A percentile compares a stretch with the other conserved stretches of the same genome.
Evolutionary conservation across 1,140 invertebrate genomes (phyloP).

Genomic region (Drosophila chauvacae): DNA sequence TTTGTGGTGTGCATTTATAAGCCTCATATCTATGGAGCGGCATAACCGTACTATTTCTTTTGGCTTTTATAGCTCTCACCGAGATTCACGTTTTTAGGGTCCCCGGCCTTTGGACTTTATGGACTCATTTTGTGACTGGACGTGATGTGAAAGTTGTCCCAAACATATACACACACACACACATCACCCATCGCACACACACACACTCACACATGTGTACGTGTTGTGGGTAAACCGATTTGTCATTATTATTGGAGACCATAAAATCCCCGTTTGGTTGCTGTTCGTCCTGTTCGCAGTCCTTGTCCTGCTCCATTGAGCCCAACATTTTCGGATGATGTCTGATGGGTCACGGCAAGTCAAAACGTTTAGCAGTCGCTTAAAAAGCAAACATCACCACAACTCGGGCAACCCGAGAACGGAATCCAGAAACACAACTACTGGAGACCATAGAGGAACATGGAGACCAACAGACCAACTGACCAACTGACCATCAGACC

Average conservation of each 20-base stretch:
- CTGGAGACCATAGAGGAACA: not conserved
- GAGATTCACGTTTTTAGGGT: slow-evolving; percentile 72
- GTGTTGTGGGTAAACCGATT: slow-evolving; percentile 64
- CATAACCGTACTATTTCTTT: slow-evolving; percentile 56
- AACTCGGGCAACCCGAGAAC: not conserved
- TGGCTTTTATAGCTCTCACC: slow-evolving; percentile 65
- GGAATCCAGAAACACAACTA: not conserved
- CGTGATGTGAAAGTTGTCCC: slow-evolving; percentile 68
- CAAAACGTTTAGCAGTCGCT: slow-evolving; percentile 70
- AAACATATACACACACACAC: slow-evolving; percentile 16
- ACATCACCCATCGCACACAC: not conserved
- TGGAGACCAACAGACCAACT: not conserved
- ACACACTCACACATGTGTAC: not conserved
- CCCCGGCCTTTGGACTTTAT: slow-evolving; percentile 70
- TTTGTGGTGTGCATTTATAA: slow-evolving; percentile 11
- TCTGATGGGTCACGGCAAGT: slow-evolving; percentile 46
- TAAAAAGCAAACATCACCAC: slow-evolving; percentile 44
- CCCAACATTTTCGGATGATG: not conserved
- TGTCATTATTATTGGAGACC: slow-evolving; percentile 81
- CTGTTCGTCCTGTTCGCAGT: not conserved
- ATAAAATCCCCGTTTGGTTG: slow-evolving; percentile 32
- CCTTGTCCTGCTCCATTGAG: slow-evolving; percentile 3
- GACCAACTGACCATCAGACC: too few relatives aligned
- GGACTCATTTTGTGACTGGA: slow-evolving; percentile 67
- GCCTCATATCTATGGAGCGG: slow-evolving; percentile 29